Evolutionary conservation across 2,797 vertebrate genomes (phyloP), one percentile per base, ranked within the genome.

Genomic region (Cyclopterus lumpus): DNA sequence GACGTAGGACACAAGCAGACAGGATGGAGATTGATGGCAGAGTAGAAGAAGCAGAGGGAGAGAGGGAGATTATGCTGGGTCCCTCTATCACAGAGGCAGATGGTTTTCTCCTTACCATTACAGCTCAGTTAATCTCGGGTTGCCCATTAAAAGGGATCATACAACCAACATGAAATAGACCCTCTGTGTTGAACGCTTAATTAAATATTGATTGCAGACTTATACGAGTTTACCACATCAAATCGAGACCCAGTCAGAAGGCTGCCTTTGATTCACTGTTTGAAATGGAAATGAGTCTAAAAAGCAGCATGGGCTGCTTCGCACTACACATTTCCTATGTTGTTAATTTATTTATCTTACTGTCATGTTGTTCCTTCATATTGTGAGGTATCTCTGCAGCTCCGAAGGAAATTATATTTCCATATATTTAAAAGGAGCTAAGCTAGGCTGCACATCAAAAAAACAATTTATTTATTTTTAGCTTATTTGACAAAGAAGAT

Each of bases 131-230:
- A 88, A 89, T 92, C 88, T 83, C 18, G 61, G 70, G 65, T 74
- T 89, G 63, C 64, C 78, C 79, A 82, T 91, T 92, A 87, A 90
- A 89, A 82, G 78, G 86, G 86, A 92, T 94, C 90, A 84, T 91
- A 84, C 82, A 68, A 79, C 89, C 86, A 81, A 91, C 90, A 91
- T 92, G 83, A 93, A 92, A 93, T 88, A 86, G 80, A 93, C 80
- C 82, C 88, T 91, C 71, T 89, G 88, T 91, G 89, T 93, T 69
- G 73, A 93, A 89, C 83, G 76, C 89, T 91, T 94, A 91, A 93
- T 95, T 91, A 93, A 95, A 93, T 93, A 95, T 95, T 94, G 92
- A 95, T 94, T 92, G 84, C 81, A 82, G 87, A 89, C 90, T 94
- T 95, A 88, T 92, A 91, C 91, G 86, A 93, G 89, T 93, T 93